Conservation (phyloP, 1,140 invertebrate genomes). For the Nixonia krombeini region DNA sequence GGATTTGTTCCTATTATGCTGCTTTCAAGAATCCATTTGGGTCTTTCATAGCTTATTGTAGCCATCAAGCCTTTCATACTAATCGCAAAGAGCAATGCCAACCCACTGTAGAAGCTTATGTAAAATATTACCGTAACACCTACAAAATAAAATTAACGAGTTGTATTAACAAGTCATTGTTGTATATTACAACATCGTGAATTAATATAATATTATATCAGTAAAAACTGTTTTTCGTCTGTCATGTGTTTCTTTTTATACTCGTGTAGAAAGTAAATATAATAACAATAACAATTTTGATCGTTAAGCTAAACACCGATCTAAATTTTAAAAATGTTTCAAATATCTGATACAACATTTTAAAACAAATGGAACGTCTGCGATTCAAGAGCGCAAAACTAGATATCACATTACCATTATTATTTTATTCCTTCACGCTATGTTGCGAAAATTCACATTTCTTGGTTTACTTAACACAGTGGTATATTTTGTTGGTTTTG, state of each 20-base stretch:
- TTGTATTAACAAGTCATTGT: background rate
- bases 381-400: too few relatives aligned
- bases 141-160: conserved; percentile 68
- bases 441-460: conserved; percentile 10
- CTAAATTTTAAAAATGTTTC: too few relatives aligned
- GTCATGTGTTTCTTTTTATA: too few relatives aligned
- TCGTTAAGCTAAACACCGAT: too few relatives aligned
- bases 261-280: too few relatives aligned
- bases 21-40: conserved; percentile 80
- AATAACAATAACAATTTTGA: too few relatives aligned
- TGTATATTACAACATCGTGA: too few relatives aligned
- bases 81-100: conserved; percentile 85
- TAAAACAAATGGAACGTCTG: too few relatives aligned
- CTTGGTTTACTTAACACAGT: conserved; percentile 13
- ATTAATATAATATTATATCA: too few relatives aligned
- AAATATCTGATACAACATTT: too few relatives aligned
- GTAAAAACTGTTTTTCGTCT: too few relatives aligned
- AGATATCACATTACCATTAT: background rate
- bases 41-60: conserved; percentile 78
- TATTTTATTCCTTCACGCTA: too few relatives aligned
- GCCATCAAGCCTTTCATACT: conserved; percentile 86
- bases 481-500: conserved; percentile 35
- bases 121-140: conserved; percentile 87
- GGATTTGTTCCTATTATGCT: conserved; percentile 92
- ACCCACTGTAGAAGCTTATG: conserved; percentile 83